Conservation (phyloP, 2,113 vertebrate genomes). For the Carollia perspicillata region DNA sequence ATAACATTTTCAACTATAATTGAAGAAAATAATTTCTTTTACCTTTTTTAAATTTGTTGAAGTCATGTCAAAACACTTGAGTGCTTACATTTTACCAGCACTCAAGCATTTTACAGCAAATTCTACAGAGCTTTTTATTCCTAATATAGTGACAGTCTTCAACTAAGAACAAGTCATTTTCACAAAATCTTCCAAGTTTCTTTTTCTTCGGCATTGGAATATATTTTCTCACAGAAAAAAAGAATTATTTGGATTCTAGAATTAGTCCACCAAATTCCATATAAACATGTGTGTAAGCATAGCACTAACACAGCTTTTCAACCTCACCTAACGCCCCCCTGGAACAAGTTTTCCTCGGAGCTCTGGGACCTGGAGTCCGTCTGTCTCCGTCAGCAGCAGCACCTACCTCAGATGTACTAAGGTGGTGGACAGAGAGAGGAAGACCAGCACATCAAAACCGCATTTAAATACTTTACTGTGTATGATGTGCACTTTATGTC, state of each 20-base stretch:
- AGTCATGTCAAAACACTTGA: not conserved
- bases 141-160: not conserved
- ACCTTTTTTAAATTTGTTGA: not conserved
- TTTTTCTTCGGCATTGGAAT: not conserved
- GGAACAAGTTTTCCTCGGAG: not conserved
- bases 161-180: not conserved
- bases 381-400: not conserved
- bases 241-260: not conserved
- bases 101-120: not conserved
- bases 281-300: not conserved
- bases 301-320: not conserved
- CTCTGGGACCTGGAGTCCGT: not conserved
- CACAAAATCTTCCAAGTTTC: not conserved
- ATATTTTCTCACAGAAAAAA: not conserved
- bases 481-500: too few species aligned
- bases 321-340: not conserved
- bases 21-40: not conserved
- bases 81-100: not conserved
- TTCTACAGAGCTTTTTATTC: not conserved
- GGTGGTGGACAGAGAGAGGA: not conserved
- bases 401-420: not conserved
- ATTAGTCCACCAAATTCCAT: not conserved
- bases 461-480: not conserved
- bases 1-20: not conserved
- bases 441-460: not conserved